Evolutionary conservation across 2,113 vertebrate species (phyloP).

Genomic region (Heterotis niloticus): DNA sequence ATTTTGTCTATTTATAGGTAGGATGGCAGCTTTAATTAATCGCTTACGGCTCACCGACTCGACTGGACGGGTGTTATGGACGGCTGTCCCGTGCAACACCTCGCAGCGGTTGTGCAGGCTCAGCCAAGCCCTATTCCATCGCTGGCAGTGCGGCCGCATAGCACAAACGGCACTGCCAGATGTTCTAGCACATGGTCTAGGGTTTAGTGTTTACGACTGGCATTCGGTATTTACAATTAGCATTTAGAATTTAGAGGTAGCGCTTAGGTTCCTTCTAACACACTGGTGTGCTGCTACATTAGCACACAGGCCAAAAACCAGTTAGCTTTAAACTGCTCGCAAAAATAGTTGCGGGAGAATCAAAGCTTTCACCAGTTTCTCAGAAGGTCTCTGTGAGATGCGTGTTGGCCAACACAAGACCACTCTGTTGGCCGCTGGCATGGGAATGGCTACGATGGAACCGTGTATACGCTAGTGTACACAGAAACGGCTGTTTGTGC

Average conservation of each 20-base stretch:
- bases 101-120: neutral
- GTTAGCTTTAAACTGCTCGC: too few relatives aligned
- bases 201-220: neutral
- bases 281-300: neutral
- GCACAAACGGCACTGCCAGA: neutral
- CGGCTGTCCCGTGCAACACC: slow-evolving; percentile 44
- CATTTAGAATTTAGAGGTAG: neutral
- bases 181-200: neutral
- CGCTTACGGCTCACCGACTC: slow-evolving; percentile 53
- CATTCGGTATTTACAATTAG: neutral
- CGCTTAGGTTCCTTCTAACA: neutral
- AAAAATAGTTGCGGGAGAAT: too few relatives aligned
- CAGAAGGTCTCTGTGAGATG: too few relatives aligned
- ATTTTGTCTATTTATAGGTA: slow-evolving; percentile 55
- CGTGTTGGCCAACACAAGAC: too few relatives aligned
- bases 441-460: neutral
- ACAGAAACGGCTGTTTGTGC: too few relatives aligned
- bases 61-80: slow-evolving; percentile 57
- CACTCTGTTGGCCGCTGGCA: neutral
- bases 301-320: neutral
- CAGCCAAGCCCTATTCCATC: neutral
- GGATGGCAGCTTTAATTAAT: slow-evolving; percentile 58
- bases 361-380: too few relatives aligned
- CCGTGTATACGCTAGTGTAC: too few relatives aligned
- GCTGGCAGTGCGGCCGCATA: neutral